Evolutionary conservation across 1,140 invertebrate species (phyloP).

Genomic region (Lucilia sericata): DNA sequence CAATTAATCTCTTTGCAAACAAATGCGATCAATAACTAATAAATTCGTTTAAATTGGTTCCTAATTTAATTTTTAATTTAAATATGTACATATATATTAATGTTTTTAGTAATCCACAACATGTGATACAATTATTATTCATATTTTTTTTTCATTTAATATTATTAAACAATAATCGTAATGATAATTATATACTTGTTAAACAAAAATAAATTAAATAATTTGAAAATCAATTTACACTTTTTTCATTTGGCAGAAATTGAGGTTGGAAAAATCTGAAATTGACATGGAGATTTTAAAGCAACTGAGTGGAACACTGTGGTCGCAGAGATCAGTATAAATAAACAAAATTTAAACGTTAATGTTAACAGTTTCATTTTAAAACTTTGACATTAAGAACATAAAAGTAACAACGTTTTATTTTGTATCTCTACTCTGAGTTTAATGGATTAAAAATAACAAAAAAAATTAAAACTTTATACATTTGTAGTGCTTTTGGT

Average conservation of each 20-base stretch:
- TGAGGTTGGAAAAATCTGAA: not conserved
- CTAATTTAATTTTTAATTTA: too few relatives aligned
- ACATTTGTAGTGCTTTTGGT: not conserved
- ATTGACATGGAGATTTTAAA: too few relatives aligned
- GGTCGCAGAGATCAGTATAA: not conserved
- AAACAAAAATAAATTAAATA: conserved; percentile 5
- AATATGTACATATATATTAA: too few relatives aligned
- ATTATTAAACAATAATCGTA: not conserved
- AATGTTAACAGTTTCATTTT: conserved; percentile 18
- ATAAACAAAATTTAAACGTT: conserved; percentile 10
- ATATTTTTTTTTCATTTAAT: too few relatives aligned
- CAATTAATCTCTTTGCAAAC: too few relatives aligned
- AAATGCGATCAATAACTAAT: too few relatives aligned
- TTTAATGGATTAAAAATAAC: not conserved
- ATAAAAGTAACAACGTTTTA: not conserved
- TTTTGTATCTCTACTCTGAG: not conserved
- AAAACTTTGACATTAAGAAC: not conserved
- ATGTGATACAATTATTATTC: too few relatives aligned
- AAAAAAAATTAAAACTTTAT: not conserved
- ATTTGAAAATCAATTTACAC: conserved; percentile 3
- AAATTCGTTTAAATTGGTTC: too few relatives aligned
- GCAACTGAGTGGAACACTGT: not conserved
- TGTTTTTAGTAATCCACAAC: too few relatives aligned
- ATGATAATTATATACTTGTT: not conserved
- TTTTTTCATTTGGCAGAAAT: too few relatives aligned